These are phyloP conservation scores for Rhodophaea formosa DNA, from an alignment of 2,888 invertebrate genomes.

Conservation along the genomic window DNA sequence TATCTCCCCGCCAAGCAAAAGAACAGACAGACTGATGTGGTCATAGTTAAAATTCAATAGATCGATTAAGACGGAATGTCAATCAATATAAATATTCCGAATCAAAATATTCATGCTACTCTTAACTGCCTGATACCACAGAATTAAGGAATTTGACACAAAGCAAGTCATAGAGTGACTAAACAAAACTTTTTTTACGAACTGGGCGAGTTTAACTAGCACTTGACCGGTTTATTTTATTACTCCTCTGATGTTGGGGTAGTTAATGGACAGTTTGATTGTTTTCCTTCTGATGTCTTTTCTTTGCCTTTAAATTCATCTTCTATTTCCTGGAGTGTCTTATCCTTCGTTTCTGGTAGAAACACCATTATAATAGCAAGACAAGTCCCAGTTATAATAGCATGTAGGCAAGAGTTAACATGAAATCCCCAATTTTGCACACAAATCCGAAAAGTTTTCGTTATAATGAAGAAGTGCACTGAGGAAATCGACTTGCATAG, in stretches of 20 bases:
- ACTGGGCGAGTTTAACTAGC: no score
- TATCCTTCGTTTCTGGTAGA: conserved; percentile 55
- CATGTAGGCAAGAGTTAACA: conserved; percentile 28
- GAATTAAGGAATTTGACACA: no score
- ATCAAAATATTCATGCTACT: no score
- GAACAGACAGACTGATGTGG: no score
- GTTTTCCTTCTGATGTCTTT: not conserved
- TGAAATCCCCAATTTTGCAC: conserved; percentile 34
- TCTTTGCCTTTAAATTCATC: conserved; percentile 50
- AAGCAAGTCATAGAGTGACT: no score
- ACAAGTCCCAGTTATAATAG: not conserved
- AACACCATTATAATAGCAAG: not conserved
- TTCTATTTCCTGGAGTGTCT: conserved; percentile 54
- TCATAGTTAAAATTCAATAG: no score
- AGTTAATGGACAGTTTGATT: not conserved
- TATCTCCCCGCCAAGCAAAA: no score
- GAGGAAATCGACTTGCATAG: conserved; percentile 39
- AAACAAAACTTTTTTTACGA: no score
- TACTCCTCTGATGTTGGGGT: not conserved
- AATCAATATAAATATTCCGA: no score
- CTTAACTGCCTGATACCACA: no score
- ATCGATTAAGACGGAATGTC: no score
- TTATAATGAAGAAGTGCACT: conserved; percentile 33
- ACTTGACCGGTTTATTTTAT: no score
- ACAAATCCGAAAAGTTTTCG: conserved; percentile 37